Percentiles rank a stretch among this genome's conserved stretches.
Conservation (phyloP, 2,113 vertebrate genomes). For the Turdus rufiventris region DNA sequence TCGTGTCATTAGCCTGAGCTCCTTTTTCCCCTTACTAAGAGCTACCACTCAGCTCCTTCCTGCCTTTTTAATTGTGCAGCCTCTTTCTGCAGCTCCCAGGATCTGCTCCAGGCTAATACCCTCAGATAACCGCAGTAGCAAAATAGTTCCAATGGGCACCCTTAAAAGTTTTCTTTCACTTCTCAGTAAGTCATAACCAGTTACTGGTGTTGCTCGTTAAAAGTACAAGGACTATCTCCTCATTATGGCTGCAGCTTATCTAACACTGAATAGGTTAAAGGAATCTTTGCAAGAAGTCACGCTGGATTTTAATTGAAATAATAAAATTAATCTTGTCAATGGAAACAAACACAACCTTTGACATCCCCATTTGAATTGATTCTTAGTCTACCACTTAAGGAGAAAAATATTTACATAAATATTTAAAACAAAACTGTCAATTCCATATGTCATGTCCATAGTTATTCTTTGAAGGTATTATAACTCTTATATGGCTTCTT, state of each 20-base stretch:
- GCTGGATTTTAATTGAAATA: neutral
- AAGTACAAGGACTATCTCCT: neutral
- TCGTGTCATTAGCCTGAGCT: neutral
- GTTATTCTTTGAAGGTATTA: neutral
- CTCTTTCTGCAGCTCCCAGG: neutral
- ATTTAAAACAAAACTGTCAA: neutral
- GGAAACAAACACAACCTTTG: neutral
- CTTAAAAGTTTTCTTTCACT: conserved; percentile 50
- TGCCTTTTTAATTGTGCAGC: conserved; percentile 18
- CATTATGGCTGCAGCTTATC: neutral
- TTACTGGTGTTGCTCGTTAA: neutral
- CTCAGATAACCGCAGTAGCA: neutral
- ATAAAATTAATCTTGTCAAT: neutral
- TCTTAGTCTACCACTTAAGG: neutral
- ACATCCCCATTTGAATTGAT: neutral
- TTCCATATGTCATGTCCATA: neutral
- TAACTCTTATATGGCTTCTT: neutral
- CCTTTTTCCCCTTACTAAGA: neutral
- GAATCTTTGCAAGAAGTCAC: neutral
- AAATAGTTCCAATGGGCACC: conserved; percentile 35
- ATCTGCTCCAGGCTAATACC: conserved; percentile 31
- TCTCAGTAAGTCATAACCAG: neutral
- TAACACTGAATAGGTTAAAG: neutral
- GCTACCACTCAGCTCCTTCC: neutral
- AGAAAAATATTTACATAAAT: neutral